Percentiles rank a stretch among this genome's conserved stretches.
Conservation (phyloP, 2,888 invertebrate species). For the Pseudeuparius sepicola region DNA sequence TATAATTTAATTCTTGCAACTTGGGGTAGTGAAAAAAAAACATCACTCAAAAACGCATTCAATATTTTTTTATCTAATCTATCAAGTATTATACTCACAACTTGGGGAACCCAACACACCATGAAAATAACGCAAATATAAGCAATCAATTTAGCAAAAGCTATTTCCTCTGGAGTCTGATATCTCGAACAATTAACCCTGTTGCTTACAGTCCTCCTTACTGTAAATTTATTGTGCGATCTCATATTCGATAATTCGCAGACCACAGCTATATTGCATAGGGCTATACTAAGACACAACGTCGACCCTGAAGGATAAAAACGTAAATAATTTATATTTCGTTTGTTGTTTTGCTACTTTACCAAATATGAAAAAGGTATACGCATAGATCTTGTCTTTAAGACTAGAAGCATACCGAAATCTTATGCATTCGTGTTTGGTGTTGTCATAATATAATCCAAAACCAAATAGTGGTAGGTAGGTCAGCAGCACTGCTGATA, state of each 20-base stretch:
- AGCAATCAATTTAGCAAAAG: slow-evolving; percentile 78
- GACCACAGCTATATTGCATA: slow-evolving; percentile 76
- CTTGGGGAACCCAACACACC: slow-evolving; percentile 79
- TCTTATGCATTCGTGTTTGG: slow-evolving; percentile 47
- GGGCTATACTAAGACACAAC: slow-evolving; percentile 65
- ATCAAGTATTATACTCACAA: slow-evolving; percentile 58
- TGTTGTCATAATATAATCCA: slow-evolving; percentile 57
- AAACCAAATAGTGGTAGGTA: slow-evolving; percentile 67
- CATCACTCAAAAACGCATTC: too few relatives aligned
- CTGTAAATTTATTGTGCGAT: slow-evolving; percentile 35
- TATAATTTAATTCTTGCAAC: too few relatives aligned
- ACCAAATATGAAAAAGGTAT: slow-evolving; percentile 69
- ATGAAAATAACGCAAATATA: slow-evolving; percentile 73
- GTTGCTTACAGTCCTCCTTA: slow-evolving; percentile 35
- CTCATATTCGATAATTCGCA: slow-evolving; percentile 57
- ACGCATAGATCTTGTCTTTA: slow-evolving; percentile 62
- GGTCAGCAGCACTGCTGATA: slow-evolving; percentile 57
- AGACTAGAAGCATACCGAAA: slow-evolving; percentile 59
- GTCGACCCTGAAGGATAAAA: slow-evolving; percentile 47
- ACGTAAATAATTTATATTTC: background rate
- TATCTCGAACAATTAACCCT: slow-evolving; percentile 30
- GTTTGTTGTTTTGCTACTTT: slow-evolving; percentile 31
- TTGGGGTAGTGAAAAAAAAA: too few relatives aligned
- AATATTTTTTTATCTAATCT: too few relatives aligned
- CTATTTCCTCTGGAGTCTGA: slow-evolving; percentile 70